Base-by-base conservation (phyloP, 2,113 vertebrate species). In the Eonycteris spelaea region DNA sequence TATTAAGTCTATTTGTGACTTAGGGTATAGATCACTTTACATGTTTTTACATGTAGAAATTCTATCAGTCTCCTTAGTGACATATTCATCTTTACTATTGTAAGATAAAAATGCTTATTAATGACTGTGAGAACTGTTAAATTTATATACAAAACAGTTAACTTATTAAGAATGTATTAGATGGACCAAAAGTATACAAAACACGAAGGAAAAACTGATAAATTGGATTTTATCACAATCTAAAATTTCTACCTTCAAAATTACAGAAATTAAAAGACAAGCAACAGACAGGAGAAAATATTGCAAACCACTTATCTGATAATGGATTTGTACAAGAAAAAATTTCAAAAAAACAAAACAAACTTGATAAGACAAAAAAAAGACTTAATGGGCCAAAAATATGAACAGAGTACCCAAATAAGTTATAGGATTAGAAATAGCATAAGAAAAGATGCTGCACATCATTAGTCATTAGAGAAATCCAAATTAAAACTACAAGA, bases 221-320 rank as follows among this genome's bases (percentile, higher is more conserved):
- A 79, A 38, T 4, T 35, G 21, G 24, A 94, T 33, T 89, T 95
- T 45, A 61, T 30, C 40, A 86, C 84, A 96, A 82, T 85, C 63
- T 65, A 82, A 97, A 94, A 89, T 3, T 91, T 94, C 78, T 75
- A 24, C n/a, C 68, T 92, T 86, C 79, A 91, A 90, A 97, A 95
- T 55, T 96, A 86, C 94, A 21, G 45, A 95, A 95, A 94, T 86
- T 53, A 94, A 86, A 94, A 95, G 40, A 83, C 22, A 94, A 73
- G 57, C 55, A 45, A 95, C 6, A 94, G 59, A 55, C 35, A 89
- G 33, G 24, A 91, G 38, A 86, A 91, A 92, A 96, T 55, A 95
- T 6, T 83, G 35, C 30, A 88, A 96, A 80, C 12, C 21, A 86
- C 24, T 85, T 95, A 86, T 38, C 40, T 94, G 68, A 90, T 80